Base-by-base conservation (phyloP, 2,113 vertebrate genomes). In the Vombatus ursinus region DNA sequence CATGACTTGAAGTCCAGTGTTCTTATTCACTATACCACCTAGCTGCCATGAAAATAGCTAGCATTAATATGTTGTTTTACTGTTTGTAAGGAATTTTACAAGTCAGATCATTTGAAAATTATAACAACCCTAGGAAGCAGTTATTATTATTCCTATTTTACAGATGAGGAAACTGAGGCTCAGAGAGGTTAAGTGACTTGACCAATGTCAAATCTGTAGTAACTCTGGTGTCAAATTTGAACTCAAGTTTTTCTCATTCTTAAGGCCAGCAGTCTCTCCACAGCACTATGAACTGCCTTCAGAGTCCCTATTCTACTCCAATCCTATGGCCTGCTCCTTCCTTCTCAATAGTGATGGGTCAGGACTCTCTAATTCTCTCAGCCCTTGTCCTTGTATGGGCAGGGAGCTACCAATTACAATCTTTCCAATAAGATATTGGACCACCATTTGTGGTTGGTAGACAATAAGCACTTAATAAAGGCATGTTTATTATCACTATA, bases 41-140 rank as follows among this genome's bases (percentile, higher is more conserved):
- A 44, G 68, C 2, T 44, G 1, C 5, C 19, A 84, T 23, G 19
- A 84, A 84, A 44, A 84, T 8, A 84, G 11, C 37, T 61, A 68
- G 11, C 31, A 68, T 68, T 37, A 31, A 61, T 28, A 31, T 1
- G 7, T 14, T 16, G 1, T 5, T n/a, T 84, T 44, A 84, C 0
- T 44, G 19, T 84, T 84, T 84, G 19, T 8, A 84, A 84, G n/a
- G 7, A 37, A n/a, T 89, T 93, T 90, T 48, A 92, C 23, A 94
- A 31, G 8, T 25, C 91, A 24, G 48, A 12, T 89, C 5, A 92
- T 57, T 92, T 95, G 89, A 95, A 51, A 94, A 51, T 89, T 52
- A 94, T 94, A 94, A 95, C 2, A 53, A 93, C 31, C n/a, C 47
- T 92, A 93, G 91, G n/a, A 50, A 51, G 96, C n/a, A 48, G 54